Evolutionary conservation across 2,797 vertebrate genomes (phyloP), one percentile per base, ranked within the genome.

Genomic region (Chaetophractus vellerosus): DNA sequence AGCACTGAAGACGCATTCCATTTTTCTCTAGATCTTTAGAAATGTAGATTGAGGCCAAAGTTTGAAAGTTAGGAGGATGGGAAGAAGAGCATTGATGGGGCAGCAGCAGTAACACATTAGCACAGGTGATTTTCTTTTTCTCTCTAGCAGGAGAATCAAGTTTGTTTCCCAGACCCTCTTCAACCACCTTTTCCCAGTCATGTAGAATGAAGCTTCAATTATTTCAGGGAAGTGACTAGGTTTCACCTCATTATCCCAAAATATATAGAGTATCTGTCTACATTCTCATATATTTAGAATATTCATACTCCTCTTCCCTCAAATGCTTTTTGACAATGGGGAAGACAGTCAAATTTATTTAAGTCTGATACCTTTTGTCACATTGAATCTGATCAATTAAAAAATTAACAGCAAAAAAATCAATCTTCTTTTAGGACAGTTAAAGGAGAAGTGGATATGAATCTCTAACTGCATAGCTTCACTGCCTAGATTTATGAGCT

Each of bases 361-460:
- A 48, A n/a, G 31, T 78, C 52, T 48, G 75, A 55, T 11, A n/a
- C 19, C 24, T 33, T 55, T 79, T 79, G 33, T 55, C 6, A 68
- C 21, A 52, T 88, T 66, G 33, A 26, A 80, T 61, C 26, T 28
- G 31, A 64, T 64, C 16, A 14, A 64, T n/a, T n/a, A 28, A 19
- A 64, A 31, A 64, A n/a, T n/a, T 64, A 91, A 38, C 66, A 48
- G 41, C 31, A n/a, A 66, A 83, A 91, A 50, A 61, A 50, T 76
- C 68, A 72, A 28, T 45, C 33, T 61, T 55, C 12, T 86, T 50
- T 95, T 52, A 95, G 31, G 15, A 24, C 26, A 38, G 81, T 94
- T 86, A 66, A 93, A 93, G 72, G 68, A 81, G 82, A 88, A 85
- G n/a, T 63, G 1, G 45, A 23, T 50, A 28, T 36, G 9, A 55